Base-by-base conservation (phyloP, 2,113 vertebrate species). In the Eurystomus gularis region DNA sequence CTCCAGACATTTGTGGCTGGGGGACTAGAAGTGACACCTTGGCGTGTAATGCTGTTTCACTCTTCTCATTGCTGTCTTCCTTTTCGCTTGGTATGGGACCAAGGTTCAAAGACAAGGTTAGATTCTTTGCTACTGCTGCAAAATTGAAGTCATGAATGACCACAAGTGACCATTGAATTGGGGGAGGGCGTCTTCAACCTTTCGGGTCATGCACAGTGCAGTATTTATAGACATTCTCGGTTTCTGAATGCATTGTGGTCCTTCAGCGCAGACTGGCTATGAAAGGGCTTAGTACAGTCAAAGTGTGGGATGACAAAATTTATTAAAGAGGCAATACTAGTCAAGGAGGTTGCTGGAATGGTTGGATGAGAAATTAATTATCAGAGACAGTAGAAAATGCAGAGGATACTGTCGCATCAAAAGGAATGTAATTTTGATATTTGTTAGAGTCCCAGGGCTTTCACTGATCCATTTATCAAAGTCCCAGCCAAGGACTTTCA, bases 171-270 rank as follows among this genome's bases (percentile, higher is more conserved):
- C 14, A 42, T 0, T 83, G 61, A 75, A 55, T 76, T 66, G 49
- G 10, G 3, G 4, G 2, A 13, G 10, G 4, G 3, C 1, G 3
- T 78, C 9, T 40, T 23, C 14, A 5, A 69, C 76, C 31, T 72
- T 60, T 90, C 66, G 31, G 31, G 13, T 66, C 12, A 44, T 57
- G 7, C 21, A 35, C 7, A 26, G 24, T 64, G 72, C 58, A 72
- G 46, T 76, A n/a, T 61, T 64, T 68, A 11, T 49, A 39, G 49
- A 2, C 8, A 26, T 42, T 76, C 28, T 64, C 72, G 35, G 17
- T 65, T 87, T 85, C 40, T 72, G 24, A 79, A 48, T 54, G 10
- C 0, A 0, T 52, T 73, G 37, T 23, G 18, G 7, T 14, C 21
- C 7, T 82, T 88, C 46, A 90, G 51, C 18, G 24, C 29, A 80